These are phyloP conservation scores for Melanostigma gelatinosum DNA, from an alignment of 2,113 vertebrate species.

Conservation along the genomic window DNA sequence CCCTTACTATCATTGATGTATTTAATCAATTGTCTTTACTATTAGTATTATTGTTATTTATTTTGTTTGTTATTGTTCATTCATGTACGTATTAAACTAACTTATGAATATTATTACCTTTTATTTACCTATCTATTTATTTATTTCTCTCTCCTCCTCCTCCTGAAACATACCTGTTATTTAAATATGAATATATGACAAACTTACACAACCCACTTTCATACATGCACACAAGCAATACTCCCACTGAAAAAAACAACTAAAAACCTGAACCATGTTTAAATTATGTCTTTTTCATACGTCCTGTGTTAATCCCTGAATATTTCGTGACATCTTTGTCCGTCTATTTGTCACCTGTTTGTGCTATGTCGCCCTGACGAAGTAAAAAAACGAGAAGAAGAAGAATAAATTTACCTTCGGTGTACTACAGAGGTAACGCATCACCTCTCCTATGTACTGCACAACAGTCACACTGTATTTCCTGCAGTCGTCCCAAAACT, in stretches of 20 bases:
- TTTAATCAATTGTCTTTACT: too few relatives aligned
- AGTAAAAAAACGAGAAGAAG: not conserved
- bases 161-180: not conserved
- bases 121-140: not conserved
- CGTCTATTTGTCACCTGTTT: not conserved
- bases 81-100: too few relatives aligned
- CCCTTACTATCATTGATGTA: too few relatives aligned
- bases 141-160: not conserved
- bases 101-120: not conserved
- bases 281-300: not conserved
- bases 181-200: not conserved
- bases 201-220: not conserved
- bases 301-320: not conserved
- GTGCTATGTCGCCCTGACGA: not conserved
- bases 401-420: constrained; percentile 80
- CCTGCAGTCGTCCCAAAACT: constrained; percentile 93
- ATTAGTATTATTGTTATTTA: not conserved
- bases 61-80: not conserved
- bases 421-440: constrained; percentile 88
- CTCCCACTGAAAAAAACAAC: not conserved
- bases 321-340: not conserved
- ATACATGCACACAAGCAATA: not conserved
- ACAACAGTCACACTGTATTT: constrained; percentile 87
- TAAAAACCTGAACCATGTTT: not conserved
- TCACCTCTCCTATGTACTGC: constrained; percentile 91